Evolutionary conservation across 2,113 vertebrate species (phyloP).

Genomic region (Corythaixoides concolor): DNA sequence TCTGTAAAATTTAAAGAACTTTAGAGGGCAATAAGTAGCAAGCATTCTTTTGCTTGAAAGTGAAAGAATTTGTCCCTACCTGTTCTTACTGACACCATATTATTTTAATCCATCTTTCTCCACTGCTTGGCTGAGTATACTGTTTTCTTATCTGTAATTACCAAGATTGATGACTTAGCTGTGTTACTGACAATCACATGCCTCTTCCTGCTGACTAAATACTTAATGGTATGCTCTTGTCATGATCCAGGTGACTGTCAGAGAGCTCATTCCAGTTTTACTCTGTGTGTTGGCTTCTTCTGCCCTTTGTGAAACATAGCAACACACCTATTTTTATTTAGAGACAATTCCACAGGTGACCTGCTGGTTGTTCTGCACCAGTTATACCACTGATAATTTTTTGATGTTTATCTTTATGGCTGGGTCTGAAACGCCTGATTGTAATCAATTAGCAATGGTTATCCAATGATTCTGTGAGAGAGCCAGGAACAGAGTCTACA

Average conservation of each 20-base stretch:
- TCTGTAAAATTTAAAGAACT: not conserved
- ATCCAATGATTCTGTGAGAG: not conserved
- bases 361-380: not conserved
- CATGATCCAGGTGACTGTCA: not conserved
- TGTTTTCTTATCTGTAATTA: constrained; percentile 3
- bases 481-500: not conserved
- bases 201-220: not conserved
- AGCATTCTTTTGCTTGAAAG: not conserved
- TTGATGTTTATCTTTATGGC: not conserved
- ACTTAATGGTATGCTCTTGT: not conserved
- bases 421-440: not conserved
- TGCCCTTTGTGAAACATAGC: not conserved
- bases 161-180: not conserved
- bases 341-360: not conserved
- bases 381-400: not conserved
- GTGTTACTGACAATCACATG: not conserved
- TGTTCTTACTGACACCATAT: not conserved
- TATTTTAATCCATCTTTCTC: not conserved
- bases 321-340: not conserved
- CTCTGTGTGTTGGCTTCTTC: not conserved
- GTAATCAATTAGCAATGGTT: not conserved
- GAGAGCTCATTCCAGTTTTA: not conserved
- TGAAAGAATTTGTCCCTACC: not conserved
- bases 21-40: not conserved
- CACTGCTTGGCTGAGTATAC: not conserved